Base-by-base conservation (phyloP, 2,888 invertebrate genomes). In the Cephalotes varians region DNA sequence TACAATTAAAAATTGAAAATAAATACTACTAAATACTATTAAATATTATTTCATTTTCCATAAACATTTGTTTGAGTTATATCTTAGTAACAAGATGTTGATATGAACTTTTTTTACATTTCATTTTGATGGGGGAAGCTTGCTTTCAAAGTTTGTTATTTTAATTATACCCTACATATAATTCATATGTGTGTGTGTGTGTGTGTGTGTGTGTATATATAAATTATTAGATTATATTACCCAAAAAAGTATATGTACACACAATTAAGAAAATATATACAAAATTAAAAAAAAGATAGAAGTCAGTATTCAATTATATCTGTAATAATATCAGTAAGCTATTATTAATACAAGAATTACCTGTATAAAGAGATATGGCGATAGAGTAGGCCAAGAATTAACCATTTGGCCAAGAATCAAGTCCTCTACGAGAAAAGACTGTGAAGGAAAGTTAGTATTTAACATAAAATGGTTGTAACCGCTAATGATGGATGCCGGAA, bases 341-440 rank as follows among this genome's bases (percentile, higher is more conserved):
- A 51, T 31, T 67, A n/a, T 1, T 15, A 40, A 58, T n/a, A 60
- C 12, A 28, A 56, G 1, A 34, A 49, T 74, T 74, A 74, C 74
- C 86, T 94, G 92, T 5, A 92, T 79, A 2, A 94, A 87, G 5
- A 94, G 83, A 80, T 93, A 94, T 0, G 92, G 91, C 3, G 94
- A 94, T 12, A 94, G 56, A 18, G 92, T 85, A 15, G 93, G 93
- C 80, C 92, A 93, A 86, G 92, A 91, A 56, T 93, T 92, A 0
- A 93, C 93, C 34, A 94, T 84, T 73, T 93, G 91, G n/a, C 93
- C 93, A 72, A 87, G 88, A 0, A 76, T 51, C n/a, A 88, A 69
- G 67, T 94, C 94, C 64, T 94, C 92, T 1, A 84, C 81, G 6
- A 94, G 82, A n/a, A 88, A 72, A n/a, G 91, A 90, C 69, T 93